Percentiles rank a stretch among this genome's conserved stretches.
Conservation (phyloP, 2,797 vertebrate genomes). For the Uromys caudimaculatus region DNA sequence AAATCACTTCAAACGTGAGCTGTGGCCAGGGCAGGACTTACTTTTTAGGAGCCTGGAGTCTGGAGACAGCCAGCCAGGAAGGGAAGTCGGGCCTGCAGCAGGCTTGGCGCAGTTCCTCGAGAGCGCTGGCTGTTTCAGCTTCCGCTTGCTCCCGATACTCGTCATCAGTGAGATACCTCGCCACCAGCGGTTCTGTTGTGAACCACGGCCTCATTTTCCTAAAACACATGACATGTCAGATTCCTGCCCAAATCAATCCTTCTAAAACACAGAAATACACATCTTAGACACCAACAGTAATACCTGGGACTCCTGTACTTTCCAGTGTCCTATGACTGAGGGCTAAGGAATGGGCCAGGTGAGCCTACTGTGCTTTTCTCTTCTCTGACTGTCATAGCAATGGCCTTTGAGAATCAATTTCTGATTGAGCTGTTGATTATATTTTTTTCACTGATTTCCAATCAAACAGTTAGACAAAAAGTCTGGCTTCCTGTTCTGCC, state of each 20-base stretch:
- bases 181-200: conserved; percentile 46
- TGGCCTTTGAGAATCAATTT: neutral
- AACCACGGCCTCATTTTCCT: conserved; percentile 85
- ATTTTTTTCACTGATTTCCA: conserved; percentile 46
- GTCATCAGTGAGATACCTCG: conserved; percentile 88
- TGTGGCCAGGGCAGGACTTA: conserved; percentile 67
- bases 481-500: neutral
- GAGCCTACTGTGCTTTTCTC: neutral
- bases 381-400: neutral
- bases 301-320: neutral
- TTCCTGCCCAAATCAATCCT: neutral
- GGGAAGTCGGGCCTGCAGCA: conserved; percentile 89
- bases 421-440: conserved; percentile 24
- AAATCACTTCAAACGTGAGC: neutral
- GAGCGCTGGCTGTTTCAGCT: conserved; percentile 85
- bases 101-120: conserved; percentile 89
- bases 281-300: neutral
- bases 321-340: neutral
- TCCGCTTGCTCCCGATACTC: conserved; percentile 91
- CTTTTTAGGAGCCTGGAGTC: conserved; percentile 89
- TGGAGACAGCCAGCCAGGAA: conserved; percentile 89
- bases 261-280: neutral
- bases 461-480: neutral
- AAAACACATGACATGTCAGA: conserved; percentile 44
- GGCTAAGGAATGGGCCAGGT: neutral